Percentiles rank a stretch among this genome's conserved stretches.
Conservation (phyloP, 2,113 vertebrate species). For the Cercocebus atys region DNA sequence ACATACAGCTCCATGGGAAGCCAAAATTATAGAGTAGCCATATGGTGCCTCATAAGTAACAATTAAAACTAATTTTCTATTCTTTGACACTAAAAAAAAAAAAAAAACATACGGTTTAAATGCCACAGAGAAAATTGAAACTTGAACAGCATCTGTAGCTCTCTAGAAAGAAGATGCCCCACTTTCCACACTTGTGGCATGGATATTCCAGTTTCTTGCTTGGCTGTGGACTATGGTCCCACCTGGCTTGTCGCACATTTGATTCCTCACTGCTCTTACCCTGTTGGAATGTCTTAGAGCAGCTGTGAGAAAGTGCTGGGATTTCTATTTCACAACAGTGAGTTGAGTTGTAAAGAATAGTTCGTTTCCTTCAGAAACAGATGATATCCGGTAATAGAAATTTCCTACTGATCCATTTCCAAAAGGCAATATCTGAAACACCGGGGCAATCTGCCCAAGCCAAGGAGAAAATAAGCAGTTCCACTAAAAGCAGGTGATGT, state of each 20-base stretch:
- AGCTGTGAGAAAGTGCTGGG: not conserved
- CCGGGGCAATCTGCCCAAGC: not conserved
- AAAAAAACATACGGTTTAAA: slow-evolving; percentile 73
- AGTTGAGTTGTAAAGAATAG: not conserved
- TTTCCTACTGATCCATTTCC: not conserved
- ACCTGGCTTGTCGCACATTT: not conserved
- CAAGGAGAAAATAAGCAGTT: not conserved
- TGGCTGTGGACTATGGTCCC: not conserved
- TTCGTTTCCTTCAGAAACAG: not conserved
- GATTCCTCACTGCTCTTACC: not conserved
- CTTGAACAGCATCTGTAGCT: slow-evolving; percentile 60
- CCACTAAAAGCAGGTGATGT: not conserved
- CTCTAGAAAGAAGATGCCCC: slow-evolving; percentile 59
- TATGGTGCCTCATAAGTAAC: slow-evolving; percentile 87
- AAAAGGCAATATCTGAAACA: not conserved
- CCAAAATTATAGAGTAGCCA: slow-evolving; percentile 83
- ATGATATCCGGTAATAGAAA: not conserved
- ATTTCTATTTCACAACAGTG: not conserved
- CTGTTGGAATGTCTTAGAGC: not conserved
- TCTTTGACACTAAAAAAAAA: slow-evolving; percentile 78
- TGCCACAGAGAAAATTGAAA: slow-evolving; percentile 77
- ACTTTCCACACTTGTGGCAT: slow-evolving; percentile 16
- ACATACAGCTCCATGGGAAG: slow-evolving; percentile 79
- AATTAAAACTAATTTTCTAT: slow-evolving; percentile 88
- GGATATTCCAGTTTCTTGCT: not conserved